These are phyloP conservation scores for Halocynthia roretzi DNA, from an alignment of 23 tunicate genomes.

Conservation along the genomic window DNA sequence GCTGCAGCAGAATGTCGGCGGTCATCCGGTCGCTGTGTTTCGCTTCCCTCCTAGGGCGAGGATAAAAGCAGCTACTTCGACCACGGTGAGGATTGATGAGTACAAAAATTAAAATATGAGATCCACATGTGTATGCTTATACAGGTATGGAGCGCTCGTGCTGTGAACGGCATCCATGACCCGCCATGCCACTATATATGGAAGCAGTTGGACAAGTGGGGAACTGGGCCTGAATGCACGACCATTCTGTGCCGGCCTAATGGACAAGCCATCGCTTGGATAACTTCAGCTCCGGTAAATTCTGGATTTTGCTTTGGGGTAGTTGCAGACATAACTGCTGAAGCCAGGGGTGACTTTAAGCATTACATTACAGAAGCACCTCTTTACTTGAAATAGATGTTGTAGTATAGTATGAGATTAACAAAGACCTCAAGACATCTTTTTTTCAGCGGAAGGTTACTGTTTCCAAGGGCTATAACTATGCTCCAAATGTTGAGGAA, in stretches of 20 bases:
- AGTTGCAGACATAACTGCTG: neutral
- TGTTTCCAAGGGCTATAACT: slow-evolving; percentile 38
- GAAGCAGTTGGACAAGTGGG: slow-evolving; percentile 88
- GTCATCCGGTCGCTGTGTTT: slow-evolving; percentile 82
- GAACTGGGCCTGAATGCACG: slow-evolving; percentile 91
- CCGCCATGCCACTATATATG: slow-evolving; percentile 82
- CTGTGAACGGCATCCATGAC: slow-evolving; percentile 56
- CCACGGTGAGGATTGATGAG: slow-evolving; percentile 38
- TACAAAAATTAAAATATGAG: neutral
- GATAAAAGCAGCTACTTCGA: slow-evolving; percentile 48
- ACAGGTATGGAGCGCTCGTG: slow-evolving; percentile 62
- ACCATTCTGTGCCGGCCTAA: slow-evolving; percentile 86
- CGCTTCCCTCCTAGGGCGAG: slow-evolving; percentile 81
- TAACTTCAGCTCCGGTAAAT: slow-evolving; percentile 67
- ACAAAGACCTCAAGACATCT: neutral
- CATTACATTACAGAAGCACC: no score
- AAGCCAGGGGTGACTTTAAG: neutral
- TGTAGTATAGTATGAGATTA: no score
- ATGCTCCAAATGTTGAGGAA: slow-evolving; percentile 37
- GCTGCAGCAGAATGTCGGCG: slow-evolving; percentile 84
- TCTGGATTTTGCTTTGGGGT: neutral
- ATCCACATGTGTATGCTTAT: neutral
- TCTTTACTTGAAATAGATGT: no score
- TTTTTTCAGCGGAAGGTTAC: slow-evolving; percentile 37
- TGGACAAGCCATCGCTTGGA: slow-evolving; percentile 95